Evolutionary conservation across 2,113 vertebrate genomes (phyloP).

Genomic region (Serinus canaria): DNA sequence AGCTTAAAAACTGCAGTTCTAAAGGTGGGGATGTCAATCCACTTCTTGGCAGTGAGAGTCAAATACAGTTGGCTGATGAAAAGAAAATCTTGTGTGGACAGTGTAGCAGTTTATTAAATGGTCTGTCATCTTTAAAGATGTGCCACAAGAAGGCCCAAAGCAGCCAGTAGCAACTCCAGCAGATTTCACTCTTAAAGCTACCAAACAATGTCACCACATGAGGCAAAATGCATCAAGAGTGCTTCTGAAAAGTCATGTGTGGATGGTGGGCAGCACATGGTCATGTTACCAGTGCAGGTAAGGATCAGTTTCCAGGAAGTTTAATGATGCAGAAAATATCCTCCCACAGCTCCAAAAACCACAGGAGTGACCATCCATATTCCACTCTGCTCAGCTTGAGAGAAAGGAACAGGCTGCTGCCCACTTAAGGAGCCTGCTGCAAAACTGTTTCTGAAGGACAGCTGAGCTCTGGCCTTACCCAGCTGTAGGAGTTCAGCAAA

Average conservation of each 20-base stretch:
- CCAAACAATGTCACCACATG: fast-evolving
- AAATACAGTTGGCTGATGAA: not conserved
- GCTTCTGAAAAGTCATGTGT: not conserved
- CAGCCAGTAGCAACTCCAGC: not conserved
- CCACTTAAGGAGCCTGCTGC: not conserved
- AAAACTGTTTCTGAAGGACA: not conserved
- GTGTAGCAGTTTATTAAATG: not conserved
- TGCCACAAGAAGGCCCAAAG: not conserved
- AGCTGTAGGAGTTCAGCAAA: not conserved
- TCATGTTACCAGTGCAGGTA: not conserved
- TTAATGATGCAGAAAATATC: not conserved
- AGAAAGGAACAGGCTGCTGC: not conserved
- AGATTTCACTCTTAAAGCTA: not conserved
- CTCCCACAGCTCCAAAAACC: not conserved
- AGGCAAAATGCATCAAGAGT: not conserved
- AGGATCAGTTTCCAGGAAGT: not conserved
- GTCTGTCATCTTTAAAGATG: not conserved
- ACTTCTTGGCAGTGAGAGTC: not conserved
- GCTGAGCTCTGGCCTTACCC: not conserved
- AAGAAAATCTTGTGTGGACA: not conserved
- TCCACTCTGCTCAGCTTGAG: not conserved
- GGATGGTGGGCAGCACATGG: not conserved
- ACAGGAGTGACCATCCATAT: not conserved
- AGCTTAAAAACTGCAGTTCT: not conserved
- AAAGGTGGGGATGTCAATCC: not conserved